Percentiles rank a stretch among this genome's conserved stretches.
Evolutionary conservation across 2,888 invertebrate species (phyloP).

Genomic region (Taphrorychus bicolor): DNA sequence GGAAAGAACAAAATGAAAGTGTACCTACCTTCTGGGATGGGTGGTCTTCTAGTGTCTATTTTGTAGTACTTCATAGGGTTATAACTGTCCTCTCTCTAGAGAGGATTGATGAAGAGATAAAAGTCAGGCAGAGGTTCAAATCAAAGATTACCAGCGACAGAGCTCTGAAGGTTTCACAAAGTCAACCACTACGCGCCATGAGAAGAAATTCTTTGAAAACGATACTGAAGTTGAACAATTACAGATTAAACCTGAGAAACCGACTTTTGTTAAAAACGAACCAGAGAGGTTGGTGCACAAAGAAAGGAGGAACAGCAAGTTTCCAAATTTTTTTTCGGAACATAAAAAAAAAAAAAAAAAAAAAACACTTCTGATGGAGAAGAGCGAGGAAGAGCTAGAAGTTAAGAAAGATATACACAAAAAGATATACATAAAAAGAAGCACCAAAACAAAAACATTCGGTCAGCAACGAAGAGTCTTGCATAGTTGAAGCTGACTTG

Average conservation of each 20-base stretch:
- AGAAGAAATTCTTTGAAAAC: constrained; percentile 64
- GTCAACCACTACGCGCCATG: constrained; percentile 24
- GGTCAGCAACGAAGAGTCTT: constrained; percentile 65
- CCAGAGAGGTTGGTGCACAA: constrained; percentile 54
- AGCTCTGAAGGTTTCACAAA: constrained; percentile 66
- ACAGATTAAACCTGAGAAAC: constrained; percentile 48
- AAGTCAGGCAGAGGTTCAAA: constrained; percentile 68
- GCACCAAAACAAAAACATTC: constrained; percentile 77
- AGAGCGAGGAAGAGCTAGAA: constrained; percentile 53
- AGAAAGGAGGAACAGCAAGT: constrained; percentile 54
- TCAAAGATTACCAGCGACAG: constrained; percentile 81
- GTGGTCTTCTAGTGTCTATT: no score
- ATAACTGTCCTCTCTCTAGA: constrained; percentile 55
- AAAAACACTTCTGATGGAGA: constrained; percentile 55
- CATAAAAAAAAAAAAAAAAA: constrained; percentile 47
- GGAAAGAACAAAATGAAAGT: no score
- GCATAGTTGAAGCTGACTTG: constrained; percentile 57
- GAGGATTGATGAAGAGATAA: constrained; percentile 59
- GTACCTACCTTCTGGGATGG: no score
- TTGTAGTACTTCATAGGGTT: constrained; percentile 58
- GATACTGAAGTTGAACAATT: constrained; percentile 60
- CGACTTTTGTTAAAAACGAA: constrained; percentile 52
- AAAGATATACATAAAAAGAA: constrained; percentile 82
- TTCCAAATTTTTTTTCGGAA: constrained; percentile 47
- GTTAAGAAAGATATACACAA: constrained; percentile 59